Base-by-base conservation (phyloP, 1,140 invertebrate genomes). In the Cherax destructor region DNA sequence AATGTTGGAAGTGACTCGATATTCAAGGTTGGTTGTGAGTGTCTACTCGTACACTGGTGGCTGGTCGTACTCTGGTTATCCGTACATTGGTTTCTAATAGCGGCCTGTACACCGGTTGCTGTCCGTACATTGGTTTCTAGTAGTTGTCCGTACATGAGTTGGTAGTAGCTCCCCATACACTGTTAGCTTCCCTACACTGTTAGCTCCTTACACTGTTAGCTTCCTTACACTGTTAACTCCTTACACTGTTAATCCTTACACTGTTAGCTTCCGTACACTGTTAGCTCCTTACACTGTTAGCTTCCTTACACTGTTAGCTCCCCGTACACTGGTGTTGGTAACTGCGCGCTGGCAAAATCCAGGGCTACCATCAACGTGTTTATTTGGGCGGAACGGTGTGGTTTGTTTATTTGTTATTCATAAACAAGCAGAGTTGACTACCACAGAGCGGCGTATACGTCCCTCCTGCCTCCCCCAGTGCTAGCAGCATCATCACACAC, bases 351-450 rank as follows among this genome's bases (percentile, higher is more conserved):
- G n/a, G 69, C 7, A 30, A 30, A 74, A 74, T 47, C 69, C 50
- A 24, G 50, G 41, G 52, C 83, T 76, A 0, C 72, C 83, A 72
- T 86, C 47, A 47, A 47, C 83, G 49, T 76, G 72, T 86, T 86
- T 86, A 72, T 86, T 86, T 76, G 72, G 47, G 52, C 72, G 61
- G 74, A 30, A 61, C 69, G 69, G n/a, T 47, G 47, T 52, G 49
- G 83, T 76, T 86, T 86, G 83, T 86, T 86, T 76, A 76, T 86
- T 30, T 30, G 72, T 74, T 72, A 52, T 86, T 49, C 83, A 86
- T 76, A 76, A 86, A 86, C 83, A 86, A 76, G 83, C 83, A 76
- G 65, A 77, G 65, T 86, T 86, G 65, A 52, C 72, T 65, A 59
- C 30, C 83, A 4, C 21, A 41, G 83, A 50, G 56, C 4, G 72